Conservation (phyloP, 2,888 invertebrate genomes). For the Branchellion lobata region DNA sequence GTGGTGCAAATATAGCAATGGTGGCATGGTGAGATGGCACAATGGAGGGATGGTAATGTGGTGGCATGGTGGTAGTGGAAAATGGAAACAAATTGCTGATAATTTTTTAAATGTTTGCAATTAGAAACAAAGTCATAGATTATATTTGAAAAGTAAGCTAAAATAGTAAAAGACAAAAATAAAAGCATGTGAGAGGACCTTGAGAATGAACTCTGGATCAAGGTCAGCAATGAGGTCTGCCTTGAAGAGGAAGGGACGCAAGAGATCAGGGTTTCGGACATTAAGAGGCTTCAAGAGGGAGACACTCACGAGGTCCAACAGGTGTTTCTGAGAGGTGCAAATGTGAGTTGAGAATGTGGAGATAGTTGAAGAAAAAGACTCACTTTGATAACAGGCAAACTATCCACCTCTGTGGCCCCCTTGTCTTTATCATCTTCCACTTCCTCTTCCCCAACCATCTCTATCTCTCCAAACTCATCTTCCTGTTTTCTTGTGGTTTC, state of each 20-base stretch:
- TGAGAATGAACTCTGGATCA: conserved; percentile 64
- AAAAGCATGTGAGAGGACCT: conserved; percentile 55
- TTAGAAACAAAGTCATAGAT: not conserved
- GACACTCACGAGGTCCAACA: not conserved
- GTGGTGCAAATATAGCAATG: not conserved
- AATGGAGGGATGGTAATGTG: no score
- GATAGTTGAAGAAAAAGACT: no score
- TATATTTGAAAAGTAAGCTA: not conserved
- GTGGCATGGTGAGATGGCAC: no score
- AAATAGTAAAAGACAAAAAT: not conserved
- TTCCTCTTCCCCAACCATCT: no score
- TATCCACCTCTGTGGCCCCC: not conserved
- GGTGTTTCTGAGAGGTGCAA: not conserved
- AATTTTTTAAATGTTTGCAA: not conserved
- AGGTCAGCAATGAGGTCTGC: conserved; percentile 54
- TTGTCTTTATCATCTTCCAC: no score
- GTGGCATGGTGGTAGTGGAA: no score
- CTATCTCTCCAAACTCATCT: no score
- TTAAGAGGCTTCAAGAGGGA: not conserved
- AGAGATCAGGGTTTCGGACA: not conserved
- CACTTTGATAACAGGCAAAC: not conserved
- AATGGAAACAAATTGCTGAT: no score
- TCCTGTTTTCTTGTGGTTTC: no score
- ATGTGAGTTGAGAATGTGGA: no score
- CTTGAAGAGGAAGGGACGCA: not conserved